phyloP scores from a whole-genome alignment of 2,797 vertebrate genomes.

The Poeciliopsis turneri region DNA sequence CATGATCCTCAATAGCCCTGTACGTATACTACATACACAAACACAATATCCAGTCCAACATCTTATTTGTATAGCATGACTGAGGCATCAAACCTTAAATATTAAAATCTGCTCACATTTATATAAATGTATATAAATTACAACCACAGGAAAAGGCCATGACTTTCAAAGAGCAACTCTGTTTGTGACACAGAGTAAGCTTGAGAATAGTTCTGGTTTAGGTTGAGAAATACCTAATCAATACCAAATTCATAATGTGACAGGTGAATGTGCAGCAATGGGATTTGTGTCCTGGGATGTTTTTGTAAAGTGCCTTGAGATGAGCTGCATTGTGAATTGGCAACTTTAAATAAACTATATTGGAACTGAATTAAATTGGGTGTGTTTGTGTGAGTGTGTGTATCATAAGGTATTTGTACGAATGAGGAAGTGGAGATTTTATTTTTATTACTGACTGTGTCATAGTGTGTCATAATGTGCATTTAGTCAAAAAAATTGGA shows the following conservation, averaged over 20 bases:
- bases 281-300: background rate
- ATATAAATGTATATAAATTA: background rate
- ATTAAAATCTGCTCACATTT: background rate
- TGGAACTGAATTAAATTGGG: too few relatives aligned
- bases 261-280: background rate
- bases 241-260: background rate
- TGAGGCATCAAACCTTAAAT: background rate
- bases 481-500: background rate
- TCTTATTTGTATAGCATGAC: background rate
- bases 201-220: background rate
- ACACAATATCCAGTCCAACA: background rate
- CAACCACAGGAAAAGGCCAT: background rate
- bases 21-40: conserved; percentile 70
- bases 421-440: background rate
- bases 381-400: too few relatives aligned
- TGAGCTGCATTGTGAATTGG: too few relatives aligned
- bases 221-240: background rate
- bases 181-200: background rate
- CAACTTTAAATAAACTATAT: too few relatives aligned
- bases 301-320: too few relatives aligned
- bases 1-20: conserved; percentile 97
- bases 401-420: too few relatives aligned
- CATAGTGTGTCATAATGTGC: background rate
- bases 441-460: background rate
- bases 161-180: background rate